Evolutionary conservation across 2,797 vertebrate species (phyloP).

Genomic region (Coracias cyanogaster): DNA sequence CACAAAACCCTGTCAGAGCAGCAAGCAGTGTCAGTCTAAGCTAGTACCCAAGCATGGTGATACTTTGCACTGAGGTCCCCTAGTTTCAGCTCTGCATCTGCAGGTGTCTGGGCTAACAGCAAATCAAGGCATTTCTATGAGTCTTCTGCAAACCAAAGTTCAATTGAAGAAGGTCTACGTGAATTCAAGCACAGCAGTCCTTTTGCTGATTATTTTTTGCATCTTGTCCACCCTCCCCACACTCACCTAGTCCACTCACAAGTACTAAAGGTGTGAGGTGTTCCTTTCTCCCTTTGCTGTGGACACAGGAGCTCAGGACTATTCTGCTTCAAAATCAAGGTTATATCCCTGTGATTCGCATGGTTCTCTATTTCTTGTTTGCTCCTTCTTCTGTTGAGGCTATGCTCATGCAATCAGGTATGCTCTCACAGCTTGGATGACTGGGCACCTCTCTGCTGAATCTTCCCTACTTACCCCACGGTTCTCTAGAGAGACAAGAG

Average conservation of each 20-base stretch:
- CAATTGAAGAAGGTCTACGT: not conserved
- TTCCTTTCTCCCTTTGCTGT: not conserved
- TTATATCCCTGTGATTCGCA: too few relatives aligned
- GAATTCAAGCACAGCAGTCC: accelerated
- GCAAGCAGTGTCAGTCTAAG: not conserved
- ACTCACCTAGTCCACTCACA: not conserved
- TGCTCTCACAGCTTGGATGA: not conserved
- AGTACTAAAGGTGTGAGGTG: not conserved
- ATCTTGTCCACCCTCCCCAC: not conserved
- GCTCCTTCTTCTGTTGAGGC: not conserved
- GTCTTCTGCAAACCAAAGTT: not conserved
- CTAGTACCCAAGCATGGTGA: not conserved
- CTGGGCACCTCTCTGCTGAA: not conserved
- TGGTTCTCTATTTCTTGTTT: accelerated
- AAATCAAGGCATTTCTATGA: not conserved
- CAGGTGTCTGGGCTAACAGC: not conserved
- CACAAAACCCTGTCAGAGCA: not conserved
- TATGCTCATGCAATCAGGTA: not conserved
- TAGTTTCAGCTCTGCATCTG: not conserved
- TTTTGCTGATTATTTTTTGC: not conserved
- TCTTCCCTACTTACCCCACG: not conserved
- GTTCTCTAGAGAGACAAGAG: not conserved
- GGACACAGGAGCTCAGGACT: not conserved
- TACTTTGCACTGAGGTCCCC: not conserved
- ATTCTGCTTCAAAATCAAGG: not conserved